Conservation (phyloP, 2,888 invertebrate genomes). For the Drosophila aldrichi region DNA sequence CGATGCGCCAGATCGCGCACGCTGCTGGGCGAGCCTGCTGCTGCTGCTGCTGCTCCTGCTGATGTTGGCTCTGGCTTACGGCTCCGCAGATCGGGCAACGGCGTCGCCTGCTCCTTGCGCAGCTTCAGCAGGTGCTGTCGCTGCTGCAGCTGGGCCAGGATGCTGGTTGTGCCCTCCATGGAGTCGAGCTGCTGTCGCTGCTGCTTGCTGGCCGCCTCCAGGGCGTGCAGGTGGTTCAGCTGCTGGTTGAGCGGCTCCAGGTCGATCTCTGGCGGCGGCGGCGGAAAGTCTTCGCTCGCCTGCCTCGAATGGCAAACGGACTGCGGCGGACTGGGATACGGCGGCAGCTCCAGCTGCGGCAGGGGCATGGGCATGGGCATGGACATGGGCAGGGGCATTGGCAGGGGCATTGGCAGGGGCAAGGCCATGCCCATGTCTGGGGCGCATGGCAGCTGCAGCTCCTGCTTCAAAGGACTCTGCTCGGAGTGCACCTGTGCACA, state of each 20-base stretch:
- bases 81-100: conserved; percentile 83
- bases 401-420: background rate
- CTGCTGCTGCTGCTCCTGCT: background rate
- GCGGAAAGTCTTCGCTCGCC: conserved; percentile 95
- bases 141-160: conserved; percentile 89
- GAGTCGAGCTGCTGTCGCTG: conserved; percentile 85
- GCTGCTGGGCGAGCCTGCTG: conserved; percentile 57
- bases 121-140: conserved; percentile 87
- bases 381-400: background rate
- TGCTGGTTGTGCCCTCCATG: conserved; percentile 85
- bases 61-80: background rate
- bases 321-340: conserved; percentile 92
- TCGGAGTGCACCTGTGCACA: conserved; percentile 94
- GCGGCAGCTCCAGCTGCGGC: conserved; percentile 90
- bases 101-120: conserved; percentile 85
- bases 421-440: conserved; percentile 29
- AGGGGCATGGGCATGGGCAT: conserved; percentile 75
- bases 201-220: conserved; percentile 83
- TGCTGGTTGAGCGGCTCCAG: conserved; percentile 89
- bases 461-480: conserved; percentile 88
- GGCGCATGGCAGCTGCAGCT: conserved; percentile 86
- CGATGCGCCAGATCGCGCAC: conserved; percentile 93
- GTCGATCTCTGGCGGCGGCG: conserved; percentile 90
- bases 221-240: conserved; percentile 86
- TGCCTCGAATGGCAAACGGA: conserved; percentile 93